phyloP scores from a whole-genome alignment of 2,888 invertebrate genomes.

The Deroplatys truncata region DNA sequence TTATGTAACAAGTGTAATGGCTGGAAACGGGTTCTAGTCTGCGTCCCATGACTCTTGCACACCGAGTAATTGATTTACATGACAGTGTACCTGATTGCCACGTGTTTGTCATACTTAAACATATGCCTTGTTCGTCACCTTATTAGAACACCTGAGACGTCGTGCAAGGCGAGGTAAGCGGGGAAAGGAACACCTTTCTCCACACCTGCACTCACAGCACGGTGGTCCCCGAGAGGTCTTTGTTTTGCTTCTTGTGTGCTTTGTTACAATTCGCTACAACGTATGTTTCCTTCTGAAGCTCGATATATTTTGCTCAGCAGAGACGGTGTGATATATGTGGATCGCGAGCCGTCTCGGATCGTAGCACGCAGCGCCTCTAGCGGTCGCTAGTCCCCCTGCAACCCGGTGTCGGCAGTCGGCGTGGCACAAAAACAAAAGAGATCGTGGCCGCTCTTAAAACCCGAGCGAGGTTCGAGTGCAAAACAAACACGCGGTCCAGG shows the following conservation, averaged over 20 bases:
- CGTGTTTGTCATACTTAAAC: too few species aligned
- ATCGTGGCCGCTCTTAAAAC: slow-evolving; percentile 17
- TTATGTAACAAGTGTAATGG: too few species aligned
- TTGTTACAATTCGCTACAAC: neutral
- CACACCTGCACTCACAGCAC: neutral
- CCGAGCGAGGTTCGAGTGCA: neutral
- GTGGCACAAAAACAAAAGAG: slow-evolving; percentile 15
- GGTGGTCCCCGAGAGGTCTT: neutral
- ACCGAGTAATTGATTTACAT: too few species aligned
- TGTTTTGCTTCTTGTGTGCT: neutral
- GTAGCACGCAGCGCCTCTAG: neutral
- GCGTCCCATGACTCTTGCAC: too few species aligned
- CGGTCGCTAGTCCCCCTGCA: neutral
- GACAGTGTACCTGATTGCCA: too few species aligned
- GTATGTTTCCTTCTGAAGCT: neutral
- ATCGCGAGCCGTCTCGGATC: neutral
- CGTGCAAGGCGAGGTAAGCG: neutral
- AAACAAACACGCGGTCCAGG: slow-evolving; percentile 8
- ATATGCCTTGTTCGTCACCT: neutral
- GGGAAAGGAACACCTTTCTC: neutral
- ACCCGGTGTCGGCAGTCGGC: neutral
- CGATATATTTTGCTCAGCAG: neutral
- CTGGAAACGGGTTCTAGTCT: too few species aligned
- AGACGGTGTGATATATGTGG: neutral
- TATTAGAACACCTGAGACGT: neutral